Evolutionary conservation across 2,113 vertebrate genomes (phyloP), one percentile per base, ranked within the genome.

Genomic region (Siphamia tubifer): DNA sequence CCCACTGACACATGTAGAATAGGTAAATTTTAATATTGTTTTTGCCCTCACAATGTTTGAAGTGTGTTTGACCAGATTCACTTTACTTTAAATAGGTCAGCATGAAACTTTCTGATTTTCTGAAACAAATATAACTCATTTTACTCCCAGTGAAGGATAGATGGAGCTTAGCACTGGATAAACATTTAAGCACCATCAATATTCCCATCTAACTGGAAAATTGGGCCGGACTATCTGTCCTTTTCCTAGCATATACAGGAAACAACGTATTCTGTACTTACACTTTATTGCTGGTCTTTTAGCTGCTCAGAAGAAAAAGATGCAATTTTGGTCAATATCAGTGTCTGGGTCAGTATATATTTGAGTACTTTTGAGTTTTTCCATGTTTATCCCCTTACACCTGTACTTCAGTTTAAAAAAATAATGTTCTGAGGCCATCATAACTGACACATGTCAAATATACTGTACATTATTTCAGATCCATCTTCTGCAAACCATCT

Each of bases 131-230:
- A 15, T 4, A 34, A 10, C 25, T 15, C 23, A 25, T 34, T 7
- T 19, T 10, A 4, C 4, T 24, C 6, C 3, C 28, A 42, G 38
- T 27, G 28, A 43, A 13, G 23, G 9, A 11, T 10, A 40, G 8
- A 38, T 30, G 42, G 13, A 10, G 17, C 1, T 44, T 28, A 25
- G 36, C n/a, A 36, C 23, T 47, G 16, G 13, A 38, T 38, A 20
- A 20, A 67, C 23, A 19, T 27, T 53, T 48, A 58, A 54, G 35
- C 52, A 31, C 56, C 8, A 19, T 35, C 34, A 49, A 54, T 39
- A 49, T 23, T 35, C 12, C 13, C 56, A 63, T 58, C 32, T 48
- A 52, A 38, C 32, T 51, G 25, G 27, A 36, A 57, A 51, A 63
- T 34, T 48, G 45, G 19, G 6, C 21, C n/a, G 3, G 25, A 6